Evolutionary conservation across 2,797 vertebrate genomes (phyloP), one percentile per base, ranked within the genome.

Genomic region (Rhinogobio ventralis): DNA sequence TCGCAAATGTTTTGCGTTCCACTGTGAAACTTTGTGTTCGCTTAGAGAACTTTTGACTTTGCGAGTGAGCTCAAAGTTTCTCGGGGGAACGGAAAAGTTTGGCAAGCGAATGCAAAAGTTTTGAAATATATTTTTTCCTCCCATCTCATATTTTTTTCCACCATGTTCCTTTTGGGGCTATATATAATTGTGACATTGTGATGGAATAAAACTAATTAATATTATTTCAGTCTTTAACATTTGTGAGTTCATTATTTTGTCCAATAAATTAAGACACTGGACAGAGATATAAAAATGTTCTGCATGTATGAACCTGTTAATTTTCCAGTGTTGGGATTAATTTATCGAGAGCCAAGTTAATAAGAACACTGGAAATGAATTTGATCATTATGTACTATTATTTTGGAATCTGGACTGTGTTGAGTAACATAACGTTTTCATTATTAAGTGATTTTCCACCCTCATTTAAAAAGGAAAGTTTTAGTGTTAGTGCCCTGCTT

Each of bases 381-480:
- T 13, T 20, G 53, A 71, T 71, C 49, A 69, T 23, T 53, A 67
- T 53, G 42, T 51, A 49, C 25, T 23, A 25, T 36, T 57, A 57
- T 71, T 57, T 57, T 55, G 49, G 17, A 30, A 45, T 81, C n/a
- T 71, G 51, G 79, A 57, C 66, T 20, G 51, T 81, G n/a, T 57
- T 67, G 9, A 69, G 36, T 71, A 68, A 55, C n/a, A 5, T 45
- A 36, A 28, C 2, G 6, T 53, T 71, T 81, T 45, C 15, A 42
- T 64, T 60, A 78, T 25, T 30, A 71, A 45, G 23, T 72, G 36
- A 25, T 81, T 72, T 81, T 72, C 30, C 67, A 81, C 17, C 17
- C 67, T 72, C 25, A 30, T 81, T 60, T 72, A 20, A 72, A 81
- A 69, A 20, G 66, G 79, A 71, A 42, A 15, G 10, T 46, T 30